Evolutionary conservation across 2,888 invertebrate species (phyloP).

Genomic region (Acleris emargana): DNA sequence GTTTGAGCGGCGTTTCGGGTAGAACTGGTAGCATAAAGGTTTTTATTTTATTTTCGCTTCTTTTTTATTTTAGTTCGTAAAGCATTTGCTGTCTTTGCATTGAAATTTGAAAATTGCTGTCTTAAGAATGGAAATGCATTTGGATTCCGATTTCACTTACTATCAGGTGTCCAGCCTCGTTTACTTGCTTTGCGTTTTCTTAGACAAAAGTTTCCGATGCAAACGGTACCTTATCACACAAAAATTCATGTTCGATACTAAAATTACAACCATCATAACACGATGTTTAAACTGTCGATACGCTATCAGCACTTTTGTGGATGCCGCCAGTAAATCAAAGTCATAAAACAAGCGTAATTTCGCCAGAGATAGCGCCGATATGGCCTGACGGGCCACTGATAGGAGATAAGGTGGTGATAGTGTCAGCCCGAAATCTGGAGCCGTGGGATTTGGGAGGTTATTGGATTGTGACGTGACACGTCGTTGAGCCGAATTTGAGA

Average conservation of each 20-base stretch:
- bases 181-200: no score
- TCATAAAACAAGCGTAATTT: slow-evolving; percentile 82
- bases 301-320: slow-evolving; percentile 70
- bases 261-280: slow-evolving; percentile 82
- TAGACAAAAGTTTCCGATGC: not conserved
- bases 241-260: slow-evolving; percentile 80
- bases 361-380: slow-evolving; percentile 73
- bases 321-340: slow-evolving; percentile 80
- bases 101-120: no score
- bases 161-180: no score
- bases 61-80: no score
- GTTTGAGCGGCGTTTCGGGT: no score
- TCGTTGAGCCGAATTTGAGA: no score
- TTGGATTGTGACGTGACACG: slow-evolving; percentile 54
- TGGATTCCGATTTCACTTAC: no score
- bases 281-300: slow-evolving; percentile 71
- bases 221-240: slow-evolving; percentile 49
- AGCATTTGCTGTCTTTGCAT: no score
- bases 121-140: no score
- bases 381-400: slow-evolving; percentile 60
- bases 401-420: slow-evolving; percentile 67
- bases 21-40: no score
- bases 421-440: slow-evolving; percentile 78
- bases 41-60: no score
- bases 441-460: slow-evolving; percentile 76